These are phyloP conservation scores for Scaptomyza parva DNA, from an alignment of 2,888 invertebrate species.

Conservation along the genomic window DNA sequence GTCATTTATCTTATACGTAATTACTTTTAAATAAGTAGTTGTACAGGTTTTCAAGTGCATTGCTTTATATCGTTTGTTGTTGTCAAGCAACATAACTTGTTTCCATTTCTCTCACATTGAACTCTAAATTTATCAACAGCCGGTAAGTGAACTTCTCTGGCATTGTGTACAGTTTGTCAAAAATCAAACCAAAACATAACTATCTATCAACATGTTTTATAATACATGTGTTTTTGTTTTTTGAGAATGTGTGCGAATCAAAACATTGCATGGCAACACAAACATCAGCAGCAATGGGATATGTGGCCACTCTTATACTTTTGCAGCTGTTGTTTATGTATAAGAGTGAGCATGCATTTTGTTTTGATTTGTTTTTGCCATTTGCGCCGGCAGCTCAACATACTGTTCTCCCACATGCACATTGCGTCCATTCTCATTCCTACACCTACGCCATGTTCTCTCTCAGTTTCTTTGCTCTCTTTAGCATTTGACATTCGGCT, in stretches of 20 bases:
- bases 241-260: conserved; percentile 24
- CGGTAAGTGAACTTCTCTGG: conserved; percentile 36
- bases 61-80: conserved; percentile 27
- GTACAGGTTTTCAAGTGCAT: conserved; percentile 66
- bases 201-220: conserved; percentile 42
- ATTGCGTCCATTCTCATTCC: not conserved
- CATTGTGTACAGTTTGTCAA: conserved; percentile 25
- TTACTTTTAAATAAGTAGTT: conserved; percentile 32
- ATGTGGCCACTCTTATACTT: conserved; percentile 46
- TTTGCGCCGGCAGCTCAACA: conserved; percentile 34
- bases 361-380: conserved; percentile 5
- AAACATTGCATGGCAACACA: conserved; percentile 54
- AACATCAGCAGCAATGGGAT: conserved; percentile 20
- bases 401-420: conserved; percentile 30
- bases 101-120: conserved; percentile 56
- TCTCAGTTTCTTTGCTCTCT: not conserved
- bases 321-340: conserved; percentile 27
- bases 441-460: conserved; percentile 25
- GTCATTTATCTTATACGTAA: conserved; percentile 47
- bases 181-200: conserved; percentile 3
- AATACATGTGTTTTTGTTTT: conserved; percentile 20
- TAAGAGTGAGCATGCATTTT: conserved; percentile 33
- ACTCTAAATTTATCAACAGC: conserved; percentile 37
- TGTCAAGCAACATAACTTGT: conserved; percentile 55
- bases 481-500: conserved; percentile 34